Base-by-base conservation (phyloP, 2,113 vertebrate species). In the Oriolus oriolus region DNA sequence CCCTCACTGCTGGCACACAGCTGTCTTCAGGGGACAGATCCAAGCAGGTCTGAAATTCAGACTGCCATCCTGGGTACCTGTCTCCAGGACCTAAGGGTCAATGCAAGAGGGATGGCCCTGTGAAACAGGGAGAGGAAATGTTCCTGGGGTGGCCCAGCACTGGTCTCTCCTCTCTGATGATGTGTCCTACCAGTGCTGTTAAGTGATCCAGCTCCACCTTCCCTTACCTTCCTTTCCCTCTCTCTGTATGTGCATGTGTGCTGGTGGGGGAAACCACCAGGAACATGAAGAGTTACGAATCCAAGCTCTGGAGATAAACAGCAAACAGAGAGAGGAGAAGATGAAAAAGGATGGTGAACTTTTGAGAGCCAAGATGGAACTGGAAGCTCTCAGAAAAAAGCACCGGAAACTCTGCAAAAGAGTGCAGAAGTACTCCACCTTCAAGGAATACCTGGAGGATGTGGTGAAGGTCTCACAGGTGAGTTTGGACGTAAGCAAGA, bases 361-460 rank as follows among this genome's bases (percentile, higher is more conserved):
- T 45, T 35, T 97, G 69, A 94, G 37, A 87, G 96, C 96, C 42
- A 97, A 97, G 83, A 52, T 64, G 35, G 92, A 98, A 37, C 90
- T 98, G 63, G 79, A 73, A 0, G 35, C 59, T 42, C 92, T 98
- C 66, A 87, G 60, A 56, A 92, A 86, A 9, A 87, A 96, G 66
- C 97, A 97, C 64, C 42, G 89, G 90, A 71, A 63, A n/a, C 95
- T 98, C 82, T 78, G 45, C 26, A 13, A 8, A 59, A 96, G 84
- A 89, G 79, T 98, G 45, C 92, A 98, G 87, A 97, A 96, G 9
- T 96, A 97, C 27, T 73, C 93, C 21, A 75, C 97, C 88, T 99
- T 98, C 96, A 92, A 82, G 39, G 97, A 98, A 50, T 98, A 98
- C 79, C 61, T 99, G 93, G 97, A 98, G 73, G 95, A 95, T 30